Evolutionary conservation across 2,888 invertebrate species (phyloP).

Genomic region (Mimas tiliae): DNA sequence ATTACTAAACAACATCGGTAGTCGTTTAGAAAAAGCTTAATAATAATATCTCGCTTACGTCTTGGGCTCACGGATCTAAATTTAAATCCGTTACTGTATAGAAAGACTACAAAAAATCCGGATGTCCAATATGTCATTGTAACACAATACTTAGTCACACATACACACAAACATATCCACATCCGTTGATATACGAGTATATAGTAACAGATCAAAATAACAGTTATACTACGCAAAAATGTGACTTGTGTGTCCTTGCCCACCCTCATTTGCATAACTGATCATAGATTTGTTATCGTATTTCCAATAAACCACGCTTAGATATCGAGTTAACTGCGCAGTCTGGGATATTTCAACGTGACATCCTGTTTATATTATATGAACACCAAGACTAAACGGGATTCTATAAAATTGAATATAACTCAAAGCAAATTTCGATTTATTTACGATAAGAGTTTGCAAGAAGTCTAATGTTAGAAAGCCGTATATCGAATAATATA

Average conservation of each 20-base stretch:
- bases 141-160: too few species aligned
- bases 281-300: constrained; percentile 47
- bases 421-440: not conserved
- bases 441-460: not conserved
- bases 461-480: not conserved
- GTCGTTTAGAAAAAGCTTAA: not conserved
- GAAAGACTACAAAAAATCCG: not conserved
- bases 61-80: not conserved
- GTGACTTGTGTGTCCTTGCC: constrained; percentile 23
- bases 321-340: constrained; percentile 25
- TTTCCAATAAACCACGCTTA: constrained; percentile 35
- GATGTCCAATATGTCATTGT: constrained; percentile 5
- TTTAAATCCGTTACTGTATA: too few species aligned
- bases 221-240: not conserved
- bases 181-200: too few species aligned
- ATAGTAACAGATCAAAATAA: not conserved
- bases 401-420: not conserved
- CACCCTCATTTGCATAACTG: constrained; percentile 20
- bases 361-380: constrained; percentile 25
- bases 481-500: too few species aligned
- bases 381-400: not conserved
- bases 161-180: constrained; percentile 12
- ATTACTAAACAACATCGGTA: too few species aligned
- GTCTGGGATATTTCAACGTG: constrained; percentile 25
- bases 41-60: not conserved